A percentile compares a stretch with the other conserved stretches of the same genome.
phyloP scores from a whole-genome alignment of 2,113 vertebrate genomes.

The Amphilophus citrinellus region DNA sequence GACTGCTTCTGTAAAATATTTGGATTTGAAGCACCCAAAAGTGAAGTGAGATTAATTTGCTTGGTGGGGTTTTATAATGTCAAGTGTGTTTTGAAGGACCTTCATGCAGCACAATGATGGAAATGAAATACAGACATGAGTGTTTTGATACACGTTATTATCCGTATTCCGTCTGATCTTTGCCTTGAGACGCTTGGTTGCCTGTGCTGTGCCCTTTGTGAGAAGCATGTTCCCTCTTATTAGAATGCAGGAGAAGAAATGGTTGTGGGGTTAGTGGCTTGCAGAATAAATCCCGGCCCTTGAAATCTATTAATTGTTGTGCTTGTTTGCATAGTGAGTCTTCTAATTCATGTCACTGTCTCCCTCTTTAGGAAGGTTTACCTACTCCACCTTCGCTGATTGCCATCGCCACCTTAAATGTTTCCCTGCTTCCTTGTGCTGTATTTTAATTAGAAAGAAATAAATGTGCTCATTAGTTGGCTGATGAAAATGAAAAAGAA shows the following conservation, averaged over 20 bases:
- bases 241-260: slow-evolving; percentile 14
- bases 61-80: neutral
- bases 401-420: neutral
- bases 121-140: neutral
- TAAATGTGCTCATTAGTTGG: slow-evolving; percentile 39
- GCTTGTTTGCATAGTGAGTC: slow-evolving; percentile 17
- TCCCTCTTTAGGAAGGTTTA: slow-evolving; percentile 17
- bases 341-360: slow-evolving; percentile 13
- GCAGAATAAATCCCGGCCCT: slow-evolving; percentile 12
- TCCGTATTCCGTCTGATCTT: neutral
- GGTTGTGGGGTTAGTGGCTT: slow-evolving; percentile 10
- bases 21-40: neutral
- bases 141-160: slow-evolving; percentile 8
- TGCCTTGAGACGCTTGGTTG: neutral
- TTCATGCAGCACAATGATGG: neutral
- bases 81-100: slow-evolving; percentile 16
- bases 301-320: slow-evolving; percentile 28
- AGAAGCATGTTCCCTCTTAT: neutral
- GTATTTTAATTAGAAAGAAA: slow-evolving; percentile 41
- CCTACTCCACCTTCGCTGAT: neutral
- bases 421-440: neutral
- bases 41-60: neutral
- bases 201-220: neutral
- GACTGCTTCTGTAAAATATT: slow-evolving; percentile 26
- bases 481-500: neutral